These are phyloP conservation scores for Eumaeus atala DNA, from an alignment of 1,140 invertebrate genomes.

Conservation along the genomic window DNA sequence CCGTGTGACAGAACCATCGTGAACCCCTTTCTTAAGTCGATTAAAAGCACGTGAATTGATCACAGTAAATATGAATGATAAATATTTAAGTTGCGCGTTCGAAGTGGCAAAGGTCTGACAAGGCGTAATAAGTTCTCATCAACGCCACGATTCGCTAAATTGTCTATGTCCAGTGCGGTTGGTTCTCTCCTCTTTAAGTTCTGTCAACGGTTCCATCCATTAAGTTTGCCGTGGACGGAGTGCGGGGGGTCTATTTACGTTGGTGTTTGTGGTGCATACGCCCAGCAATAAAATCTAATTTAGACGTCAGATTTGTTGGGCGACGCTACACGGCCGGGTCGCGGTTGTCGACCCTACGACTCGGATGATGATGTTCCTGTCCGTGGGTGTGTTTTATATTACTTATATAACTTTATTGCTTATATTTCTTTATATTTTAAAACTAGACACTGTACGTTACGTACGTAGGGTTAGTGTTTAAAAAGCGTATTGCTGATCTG, in stretches of 20 bases:
- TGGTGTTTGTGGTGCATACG: slow-evolving; percentile 51
- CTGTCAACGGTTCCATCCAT: slow-evolving; percentile 13
- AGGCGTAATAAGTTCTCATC: slow-evolving; percentile 52
- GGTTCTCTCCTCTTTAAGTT: slow-evolving; percentile 27
- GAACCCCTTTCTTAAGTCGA: slow-evolving; percentile 26
- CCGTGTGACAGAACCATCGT: no score
- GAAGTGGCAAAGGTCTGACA: slow-evolving; percentile 34
- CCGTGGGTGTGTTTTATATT: neutral
- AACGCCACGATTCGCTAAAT: slow-evolving; percentile 37
- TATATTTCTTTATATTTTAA: no score
- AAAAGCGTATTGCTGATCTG: no score
- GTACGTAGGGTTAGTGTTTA: no score
- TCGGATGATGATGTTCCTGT: slow-evolving; percentile 6
- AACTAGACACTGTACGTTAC: no score
- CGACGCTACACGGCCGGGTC: slow-evolving; percentile 47
- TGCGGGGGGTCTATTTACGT: slow-evolving; percentile 31
- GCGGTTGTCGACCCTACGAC: slow-evolving; percentile 55
- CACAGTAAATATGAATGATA: no score
- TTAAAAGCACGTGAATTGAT: slow-evolving; percentile 27
- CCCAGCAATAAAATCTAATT: slow-evolving; percentile 72
- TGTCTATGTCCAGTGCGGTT: slow-evolving; percentile 37
- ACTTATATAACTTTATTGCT: no score
- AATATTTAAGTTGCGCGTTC: no score
- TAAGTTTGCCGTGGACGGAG: slow-evolving; percentile 11
- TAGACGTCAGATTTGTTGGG: slow-evolving; percentile 69